A percentile compares a stretch with the other conserved stretches of the same genome.
These are phyloP conservation scores for Salvelinus namaycush DNA, from an alignment of 2,113 vertebrate species.

Conservation along the genomic window DNA sequence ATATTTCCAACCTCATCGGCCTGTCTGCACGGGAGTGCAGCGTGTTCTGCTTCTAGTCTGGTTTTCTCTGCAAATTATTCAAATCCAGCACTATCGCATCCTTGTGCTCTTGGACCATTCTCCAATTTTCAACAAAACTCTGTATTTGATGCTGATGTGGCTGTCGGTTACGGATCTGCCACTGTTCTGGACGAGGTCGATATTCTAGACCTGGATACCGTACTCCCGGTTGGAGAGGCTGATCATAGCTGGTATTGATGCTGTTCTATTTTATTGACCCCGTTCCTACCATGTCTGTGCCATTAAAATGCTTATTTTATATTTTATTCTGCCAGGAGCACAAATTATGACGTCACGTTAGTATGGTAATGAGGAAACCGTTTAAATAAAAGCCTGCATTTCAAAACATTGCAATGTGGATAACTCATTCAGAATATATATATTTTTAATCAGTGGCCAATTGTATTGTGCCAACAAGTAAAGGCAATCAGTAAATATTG, in stretches of 20 bases:
- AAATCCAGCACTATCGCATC: slow-evolving; percentile 70
- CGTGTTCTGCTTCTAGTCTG: slow-evolving; percentile 29
- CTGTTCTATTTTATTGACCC: slow-evolving; percentile 21
- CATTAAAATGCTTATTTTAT: not conserved
- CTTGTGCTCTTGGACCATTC: slow-evolving; percentile 64
- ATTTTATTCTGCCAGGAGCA: not conserved
- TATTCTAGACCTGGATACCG: slow-evolving; percentile 80
- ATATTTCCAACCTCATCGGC: slow-evolving; percentile 49
- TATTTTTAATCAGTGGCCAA: too few species aligned
- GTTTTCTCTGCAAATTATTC: slow-evolving; percentile 60
- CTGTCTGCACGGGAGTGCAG: slow-evolving; percentile 52
- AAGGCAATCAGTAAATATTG: too few species aligned
- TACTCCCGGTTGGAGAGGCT: slow-evolving; percentile 70
- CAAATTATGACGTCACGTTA: too few species aligned
- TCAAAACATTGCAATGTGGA: too few species aligned
- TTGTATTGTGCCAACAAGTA: too few species aligned
- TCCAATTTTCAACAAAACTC: slow-evolving; percentile 83
- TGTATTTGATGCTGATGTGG: slow-evolving; percentile 46
- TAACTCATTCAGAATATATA: not conserved
- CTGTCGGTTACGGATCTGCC: slow-evolving; percentile 49
- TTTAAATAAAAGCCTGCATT: too few species aligned
- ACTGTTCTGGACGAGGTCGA: slow-evolving; percentile 87
- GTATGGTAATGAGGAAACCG: too few species aligned
- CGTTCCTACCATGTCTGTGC: not conserved
- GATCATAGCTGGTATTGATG: slow-evolving; percentile 82